Evolutionary conservation across 2,113 vertebrate genomes (phyloP).

Genomic region (Ia io): DNA sequence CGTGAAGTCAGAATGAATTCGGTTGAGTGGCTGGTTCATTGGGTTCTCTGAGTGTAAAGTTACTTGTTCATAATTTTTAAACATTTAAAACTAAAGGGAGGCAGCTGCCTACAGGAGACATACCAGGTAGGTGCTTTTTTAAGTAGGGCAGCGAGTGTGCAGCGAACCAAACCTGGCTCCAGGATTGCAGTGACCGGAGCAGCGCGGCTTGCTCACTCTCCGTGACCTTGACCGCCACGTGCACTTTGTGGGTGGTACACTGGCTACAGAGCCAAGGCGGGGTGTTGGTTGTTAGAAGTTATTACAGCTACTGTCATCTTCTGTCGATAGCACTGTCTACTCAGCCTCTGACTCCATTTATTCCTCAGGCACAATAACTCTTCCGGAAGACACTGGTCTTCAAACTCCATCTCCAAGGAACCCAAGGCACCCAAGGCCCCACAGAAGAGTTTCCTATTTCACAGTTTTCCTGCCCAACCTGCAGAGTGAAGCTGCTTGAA

Average conservation of each 20-base stretch:
- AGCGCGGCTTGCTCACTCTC: accelerated
- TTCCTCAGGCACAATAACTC: background rate
- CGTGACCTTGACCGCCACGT: background rate
- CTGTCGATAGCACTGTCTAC: no score
- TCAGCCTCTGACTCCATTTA: background rate
- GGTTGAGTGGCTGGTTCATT: background rate
- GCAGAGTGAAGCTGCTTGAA: background rate
- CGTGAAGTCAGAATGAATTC: background rate
- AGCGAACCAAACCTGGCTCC: background rate
- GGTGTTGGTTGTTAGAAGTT: background rate
- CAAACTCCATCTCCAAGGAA: background rate
- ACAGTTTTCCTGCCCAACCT: background rate
- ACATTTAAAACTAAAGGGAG: background rate
- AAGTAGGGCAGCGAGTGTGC: background rate
- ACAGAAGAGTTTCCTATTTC: background rate
- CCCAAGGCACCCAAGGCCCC: background rate
- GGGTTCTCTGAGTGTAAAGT: background rate
- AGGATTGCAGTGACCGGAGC: no score
- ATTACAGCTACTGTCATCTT: background rate
- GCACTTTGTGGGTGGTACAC: no score
- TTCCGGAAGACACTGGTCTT: background rate
- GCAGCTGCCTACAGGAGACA: background rate
- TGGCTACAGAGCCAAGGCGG: background rate
- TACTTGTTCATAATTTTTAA: background rate
- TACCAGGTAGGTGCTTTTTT: background rate